Base-by-base conservation (phyloP, 2,113 vertebrate species). In the Thunnus maccoyii region DNA sequence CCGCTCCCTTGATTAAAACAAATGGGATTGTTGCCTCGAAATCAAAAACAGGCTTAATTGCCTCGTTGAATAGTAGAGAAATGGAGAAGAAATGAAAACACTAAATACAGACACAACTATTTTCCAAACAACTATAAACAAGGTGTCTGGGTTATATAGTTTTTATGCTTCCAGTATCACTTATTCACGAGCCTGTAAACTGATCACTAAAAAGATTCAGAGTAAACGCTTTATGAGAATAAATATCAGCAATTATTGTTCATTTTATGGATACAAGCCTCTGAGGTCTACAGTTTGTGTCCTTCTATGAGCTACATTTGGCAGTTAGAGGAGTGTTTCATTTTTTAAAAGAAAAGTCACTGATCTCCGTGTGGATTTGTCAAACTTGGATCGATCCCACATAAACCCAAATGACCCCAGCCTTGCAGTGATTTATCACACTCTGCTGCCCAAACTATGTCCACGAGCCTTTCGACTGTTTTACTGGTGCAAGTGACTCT, bases 381-480 rank as follows among this genome's bases (percentile, higher is more conserved):
- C 57, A 85, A 80, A 47, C 32, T 79, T 86, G 84, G 84, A 88
- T 72, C 47, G n/a, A 64, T 78, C 83, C 86, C 77, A 75, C 63
- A 82, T 82, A 77, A 93, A 92, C 91, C 58, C 73, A 76, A 78
- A 78, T 86, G 90, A 92, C 89, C 89, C 17, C 65, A n/a, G 83
- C 63, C 71, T 70, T 44, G 65, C 41, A 16, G 52, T 76, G 76
- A 88, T 90, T 90, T 90, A 91, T 92, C 32, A 48, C 80, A 22
- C 82, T 55, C 62, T 61, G 62, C 82, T 85, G 85, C 82, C 67
- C 78, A 20, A 86, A 72, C 15, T 44, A 76, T 83, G 84, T 89
- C 87, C 87, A 73, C 62, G 15, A 78, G 73, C 71, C 72, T 77
- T 64, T 55, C 48, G 72, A 62, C 71, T 82, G 36, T 41, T 41